Evolutionary conservation across 30 jellyfish, hydroid and myxozoan species (phyloP).

Genomic region (Chironex yamaguchii): DNA sequence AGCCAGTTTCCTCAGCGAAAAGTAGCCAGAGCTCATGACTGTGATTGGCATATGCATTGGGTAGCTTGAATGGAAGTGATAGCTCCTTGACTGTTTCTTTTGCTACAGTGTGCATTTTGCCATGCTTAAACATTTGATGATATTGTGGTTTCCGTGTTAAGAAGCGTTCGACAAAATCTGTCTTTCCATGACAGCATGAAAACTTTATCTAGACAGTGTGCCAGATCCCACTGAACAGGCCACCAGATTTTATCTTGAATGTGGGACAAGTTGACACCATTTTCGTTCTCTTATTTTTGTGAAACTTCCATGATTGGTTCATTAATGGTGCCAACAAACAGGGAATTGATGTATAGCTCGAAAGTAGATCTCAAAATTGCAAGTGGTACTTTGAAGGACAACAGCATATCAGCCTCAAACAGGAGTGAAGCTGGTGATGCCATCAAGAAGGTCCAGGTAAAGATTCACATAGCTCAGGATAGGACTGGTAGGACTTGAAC

Average conservation of each 20-base stretch:
- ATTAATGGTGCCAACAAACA: conserved; percentile 10
- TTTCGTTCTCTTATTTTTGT: neutral
- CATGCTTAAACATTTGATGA: conserved; percentile 34
- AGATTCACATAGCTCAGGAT: conserved; percentile 21
- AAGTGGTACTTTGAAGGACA: conserved; percentile 38
- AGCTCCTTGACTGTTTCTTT: conserved; percentile 45
- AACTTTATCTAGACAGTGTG: conserved; percentile 45
- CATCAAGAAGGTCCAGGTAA: conserved; percentile 58
- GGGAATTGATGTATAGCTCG: conserved; percentile 12
- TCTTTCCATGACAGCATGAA: conserved; percentile 11
- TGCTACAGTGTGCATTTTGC: conserved; percentile 41
- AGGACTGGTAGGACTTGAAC: conserved; percentile 50
- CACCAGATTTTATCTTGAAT: conserved; percentile 50
- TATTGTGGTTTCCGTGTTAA: conserved; percentile 12
- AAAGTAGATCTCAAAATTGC: conserved; percentile 9
- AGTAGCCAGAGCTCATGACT: conserved; percentile 49
- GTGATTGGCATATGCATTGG: conserved; percentile 35
- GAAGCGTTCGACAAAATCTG: conserved; percentile 12
- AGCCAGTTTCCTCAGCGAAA: conserved; percentile 26
- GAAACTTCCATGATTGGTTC: conserved; percentile 19
- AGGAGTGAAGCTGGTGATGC: conserved; percentile 34
- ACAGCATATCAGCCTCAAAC: conserved; percentile 49
- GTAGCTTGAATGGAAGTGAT: conserved; percentile 25
- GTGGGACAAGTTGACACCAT: neutral
- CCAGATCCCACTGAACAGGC: conserved; percentile 54